Evolutionary conservation across 1,140 invertebrate genomes (phyloP), one percentile per base, ranked within the genome.

Genomic region (Ceratina australensis): DNA sequence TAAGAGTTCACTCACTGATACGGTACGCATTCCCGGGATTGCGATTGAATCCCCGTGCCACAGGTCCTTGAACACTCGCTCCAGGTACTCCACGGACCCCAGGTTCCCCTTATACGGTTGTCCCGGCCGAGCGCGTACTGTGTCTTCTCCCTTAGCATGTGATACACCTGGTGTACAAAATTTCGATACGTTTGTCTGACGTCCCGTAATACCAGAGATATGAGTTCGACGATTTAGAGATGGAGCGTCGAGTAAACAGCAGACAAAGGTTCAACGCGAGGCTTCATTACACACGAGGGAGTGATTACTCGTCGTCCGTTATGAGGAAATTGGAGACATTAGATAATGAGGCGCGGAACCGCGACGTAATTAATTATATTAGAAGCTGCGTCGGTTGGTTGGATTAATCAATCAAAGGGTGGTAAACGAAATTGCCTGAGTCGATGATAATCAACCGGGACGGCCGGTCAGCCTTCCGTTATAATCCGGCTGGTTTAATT

Each of bases 51-150:
- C 4, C 92, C 92, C 4, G 90, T 91, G 60, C 92, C 92, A 80
- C 92, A 93, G 59, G 90, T 88, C 81, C 90, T 89, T 1, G 91
- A 91, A 78, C 91, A 93, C 22, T 92, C 89, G 75, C 91, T 91
- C 92, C 92, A 93, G 2, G 85, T 75, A 71, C 91, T 91, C 92
- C 92, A 93, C 2, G 87, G 72, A 13, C 91, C 90, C 92, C 92
- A 93, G 65, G 87, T 91, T 22, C 90, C 90, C 68, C 86, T 83
- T 22, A 88, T 80, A 24, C 88, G 88, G 83, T 91, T 90, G 26
- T 90, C 88, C n/a, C 88, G 87, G 7, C 84, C 79, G 13, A 88
- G 83, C 75, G 88, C 88, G 82, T 87, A 90, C 52, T 89, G 90
- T 8, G 87, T 86, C 87, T 87, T 89, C 83, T 90, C 88, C 74